Conservation (phyloP, 1,140 invertebrate genomes). For the Protaetia brevitarsis region DNA sequence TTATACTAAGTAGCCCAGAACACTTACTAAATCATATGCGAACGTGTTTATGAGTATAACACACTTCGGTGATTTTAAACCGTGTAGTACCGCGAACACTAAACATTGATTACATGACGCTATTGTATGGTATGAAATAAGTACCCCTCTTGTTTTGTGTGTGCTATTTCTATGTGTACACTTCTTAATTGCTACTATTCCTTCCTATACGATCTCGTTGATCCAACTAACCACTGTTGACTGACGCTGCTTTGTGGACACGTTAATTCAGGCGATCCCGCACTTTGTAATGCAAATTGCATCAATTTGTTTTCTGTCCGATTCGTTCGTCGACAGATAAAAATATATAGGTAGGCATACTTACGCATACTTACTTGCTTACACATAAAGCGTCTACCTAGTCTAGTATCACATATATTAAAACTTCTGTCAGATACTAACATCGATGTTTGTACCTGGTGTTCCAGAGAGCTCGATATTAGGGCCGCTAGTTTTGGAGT, state of each 20-base stretch:
- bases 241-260: neutral
- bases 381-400: neutral
- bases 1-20: too few species aligned
- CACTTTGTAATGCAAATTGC: slow-evolving; percentile 4
- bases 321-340: neutral
- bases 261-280: neutral
- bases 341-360: neutral
- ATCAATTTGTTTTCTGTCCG: slow-evolving; percentile 7
- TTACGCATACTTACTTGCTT: neutral
- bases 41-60: too few species aligned
- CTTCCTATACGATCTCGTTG: neutral
- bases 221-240: neutral
- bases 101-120: too few species aligned
- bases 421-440: neutral
- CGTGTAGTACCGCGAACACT: too few species aligned
- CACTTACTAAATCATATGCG: too few species aligned
- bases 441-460: too few species aligned
- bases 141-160: neutral
- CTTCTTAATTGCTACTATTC: neutral
- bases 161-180: neutral
- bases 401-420: neutral
- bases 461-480: too few species aligned
- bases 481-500: too few species aligned
- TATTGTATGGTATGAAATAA: too few species aligned
- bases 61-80: too few species aligned